A percentile compares a stretch with the other conserved stretches of the same genome.
phyloP scores from a whole-genome alignment of 2,888 invertebrate species.

The Dendrolimus pini region DNA sequence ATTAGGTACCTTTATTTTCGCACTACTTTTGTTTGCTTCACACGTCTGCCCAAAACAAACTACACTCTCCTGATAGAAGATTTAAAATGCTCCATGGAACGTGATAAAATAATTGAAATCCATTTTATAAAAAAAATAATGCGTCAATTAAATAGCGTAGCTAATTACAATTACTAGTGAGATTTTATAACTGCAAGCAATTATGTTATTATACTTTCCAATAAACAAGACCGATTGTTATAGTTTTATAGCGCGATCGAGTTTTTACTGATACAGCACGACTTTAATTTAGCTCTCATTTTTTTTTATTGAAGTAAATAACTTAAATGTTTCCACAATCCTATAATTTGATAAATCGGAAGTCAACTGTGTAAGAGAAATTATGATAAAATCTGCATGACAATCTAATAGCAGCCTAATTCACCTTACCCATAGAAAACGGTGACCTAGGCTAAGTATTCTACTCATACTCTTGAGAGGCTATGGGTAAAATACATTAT shows the following conservation, averaged over 20 bases:
- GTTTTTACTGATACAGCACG: background rate
- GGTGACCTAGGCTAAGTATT: too few species aligned
- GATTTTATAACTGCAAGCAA: constrained; percentile 30
- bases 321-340: too few species aligned
- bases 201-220: constrained; percentile 31
- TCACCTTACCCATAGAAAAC: too few species aligned
- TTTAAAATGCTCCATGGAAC: too few species aligned
- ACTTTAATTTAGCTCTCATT: background rate
- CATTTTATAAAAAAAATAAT: constrained; percentile 23
- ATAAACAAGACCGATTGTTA: constrained; percentile 28
- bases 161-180: constrained; percentile 31
- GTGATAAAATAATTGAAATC: constrained; percentile 2
- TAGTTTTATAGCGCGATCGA: constrained; percentile 15
- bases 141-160: constrained; percentile 22
- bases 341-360: too few species aligned
- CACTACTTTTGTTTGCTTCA: constrained; percentile 57
- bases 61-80: too few species aligned
- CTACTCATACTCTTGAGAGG: too few species aligned
- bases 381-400: too few species aligned
- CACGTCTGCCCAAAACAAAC: constrained; percentile 30
- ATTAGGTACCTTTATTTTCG: constrained; percentile 57
- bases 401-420: too few species aligned
- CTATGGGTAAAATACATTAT: too few species aligned
- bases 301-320: too few species aligned
- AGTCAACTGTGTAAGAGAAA: too few species aligned